These are phyloP conservation scores for Puma concolor DNA, from an alignment of 2,113 vertebrate species.

Conservation along the genomic window DNA sequence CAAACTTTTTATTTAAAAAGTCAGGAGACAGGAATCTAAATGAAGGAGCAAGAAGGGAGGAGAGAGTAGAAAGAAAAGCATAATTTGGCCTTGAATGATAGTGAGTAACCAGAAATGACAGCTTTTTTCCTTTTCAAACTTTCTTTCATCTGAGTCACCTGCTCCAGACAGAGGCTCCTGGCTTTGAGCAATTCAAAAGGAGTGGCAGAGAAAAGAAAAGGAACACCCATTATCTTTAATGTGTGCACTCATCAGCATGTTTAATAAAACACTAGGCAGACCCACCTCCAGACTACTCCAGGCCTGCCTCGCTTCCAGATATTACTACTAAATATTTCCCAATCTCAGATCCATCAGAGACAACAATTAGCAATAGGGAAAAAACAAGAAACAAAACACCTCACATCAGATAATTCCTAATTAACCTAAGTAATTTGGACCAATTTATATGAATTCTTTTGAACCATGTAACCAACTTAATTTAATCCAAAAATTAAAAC, in stretches of 20 bases:
- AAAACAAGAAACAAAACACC: not conserved
- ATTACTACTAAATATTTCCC: slow-evolving; percentile 4
- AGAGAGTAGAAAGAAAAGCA: not conserved
- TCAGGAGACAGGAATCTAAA: not conserved
- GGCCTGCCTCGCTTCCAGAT: slow-evolving; percentile 48
- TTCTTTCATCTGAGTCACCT: slow-evolving; percentile 75
- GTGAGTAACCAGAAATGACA: slow-evolving; percentile 58
- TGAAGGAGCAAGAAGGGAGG: not conserved
- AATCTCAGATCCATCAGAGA: slow-evolving; percentile 42
- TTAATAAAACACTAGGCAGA: slow-evolving; percentile 14
- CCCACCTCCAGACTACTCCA: not conserved
- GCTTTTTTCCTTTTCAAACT: slow-evolving; percentile 58
- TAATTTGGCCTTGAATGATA: not conserved
- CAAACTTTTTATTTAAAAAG: not conserved
- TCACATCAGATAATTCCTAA: slow-evolving; percentile 16
- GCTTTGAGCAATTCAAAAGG: slow-evolving; percentile 51
- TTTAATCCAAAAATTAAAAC: not conserved
- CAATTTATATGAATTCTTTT: not conserved
- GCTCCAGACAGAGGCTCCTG: not conserved
- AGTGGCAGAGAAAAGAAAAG: slow-evolving; percentile 44
- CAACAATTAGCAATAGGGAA: slow-evolving; percentile 32
- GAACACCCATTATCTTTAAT: not conserved
- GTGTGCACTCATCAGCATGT: slow-evolving; percentile 23
- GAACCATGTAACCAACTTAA: not conserved
- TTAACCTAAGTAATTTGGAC: not conserved